These are phyloP conservation scores for Aspidiotus destructor DNA, from an alignment of 2,888 invertebrate genomes.

Conservation along the genomic window DNA sequence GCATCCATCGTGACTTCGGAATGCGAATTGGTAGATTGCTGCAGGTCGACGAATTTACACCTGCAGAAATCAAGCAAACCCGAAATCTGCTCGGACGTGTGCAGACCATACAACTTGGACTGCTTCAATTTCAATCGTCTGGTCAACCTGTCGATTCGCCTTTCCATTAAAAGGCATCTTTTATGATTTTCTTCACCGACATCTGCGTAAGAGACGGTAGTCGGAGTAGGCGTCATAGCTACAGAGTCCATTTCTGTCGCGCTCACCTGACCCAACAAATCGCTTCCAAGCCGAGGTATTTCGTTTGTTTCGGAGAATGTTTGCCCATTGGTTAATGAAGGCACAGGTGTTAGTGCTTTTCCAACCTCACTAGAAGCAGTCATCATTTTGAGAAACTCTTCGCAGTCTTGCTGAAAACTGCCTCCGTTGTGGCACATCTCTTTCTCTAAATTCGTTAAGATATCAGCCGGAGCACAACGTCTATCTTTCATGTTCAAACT, in stretches of 20 bases:
- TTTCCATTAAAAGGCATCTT: conserved; percentile 24
- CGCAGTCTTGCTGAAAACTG: conserved; percentile 24
- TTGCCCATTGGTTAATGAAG: conserved; percentile 19
- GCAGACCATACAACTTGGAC: conserved; percentile 21
- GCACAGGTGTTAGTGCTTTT: neutral
- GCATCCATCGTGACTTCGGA: conserved; percentile 24
- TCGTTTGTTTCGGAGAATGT: conserved; percentile 2
- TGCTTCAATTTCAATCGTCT: conserved; percentile 29
- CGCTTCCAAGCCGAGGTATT: conserved; percentile 15
- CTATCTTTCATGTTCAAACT: conserved; percentile 28
- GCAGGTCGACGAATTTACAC: conserved; percentile 13
- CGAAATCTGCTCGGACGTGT: conserved; percentile 24
- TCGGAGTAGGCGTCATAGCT: neutral
- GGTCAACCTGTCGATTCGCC: conserved; percentile 28
- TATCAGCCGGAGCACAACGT: conserved; percentile 16
- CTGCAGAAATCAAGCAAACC: conserved; percentile 19
- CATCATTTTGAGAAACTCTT: conserved; percentile 29
- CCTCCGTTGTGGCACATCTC: conserved; percentile 26
- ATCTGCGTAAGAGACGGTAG: conserved; percentile 5
- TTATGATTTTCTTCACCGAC: conserved; percentile 19
- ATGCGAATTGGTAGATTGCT: conserved; percentile 6
- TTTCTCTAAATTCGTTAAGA: conserved; percentile 18
- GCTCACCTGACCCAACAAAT: conserved; percentile 18
- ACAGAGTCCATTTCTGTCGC: conserved; percentile 2
- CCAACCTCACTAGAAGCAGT: conserved; percentile 3